Conservation (phyloP, 2,797 vertebrate genomes). For the Chaetophractus vellerosus region DNA sequence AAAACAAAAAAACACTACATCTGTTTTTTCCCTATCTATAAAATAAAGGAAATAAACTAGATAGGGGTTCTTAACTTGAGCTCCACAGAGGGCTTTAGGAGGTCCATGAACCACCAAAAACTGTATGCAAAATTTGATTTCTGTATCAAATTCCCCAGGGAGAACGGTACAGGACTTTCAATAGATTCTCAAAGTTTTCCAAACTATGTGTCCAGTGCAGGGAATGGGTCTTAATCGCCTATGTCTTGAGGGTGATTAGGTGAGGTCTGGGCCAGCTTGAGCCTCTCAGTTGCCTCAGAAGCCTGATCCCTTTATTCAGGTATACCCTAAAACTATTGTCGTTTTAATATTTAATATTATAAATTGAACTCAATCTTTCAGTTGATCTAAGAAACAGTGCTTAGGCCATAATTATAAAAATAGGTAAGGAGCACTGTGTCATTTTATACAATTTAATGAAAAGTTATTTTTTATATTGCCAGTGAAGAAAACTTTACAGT, state of each 20-base stretch:
- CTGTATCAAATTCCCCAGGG: neutral
- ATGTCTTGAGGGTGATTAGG: no score
- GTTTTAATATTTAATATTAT: neutral
- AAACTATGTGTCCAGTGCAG: fast-evolving
- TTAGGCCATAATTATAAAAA: neutral
- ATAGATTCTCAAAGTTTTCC: neutral
- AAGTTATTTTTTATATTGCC: neutral
- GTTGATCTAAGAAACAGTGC: neutral
- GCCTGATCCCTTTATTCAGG: neutral
- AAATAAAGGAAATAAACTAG: neutral
- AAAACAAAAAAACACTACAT: neutral
- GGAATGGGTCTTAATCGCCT: neutral
- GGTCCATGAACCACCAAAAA: neutral
- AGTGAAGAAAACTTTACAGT: neutral
- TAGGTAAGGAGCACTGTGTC: neutral
- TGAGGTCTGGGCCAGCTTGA: neutral
- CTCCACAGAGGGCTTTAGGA: neutral
- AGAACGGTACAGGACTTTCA: neutral
- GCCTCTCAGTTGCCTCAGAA: neutral
- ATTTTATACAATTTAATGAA: neutral
- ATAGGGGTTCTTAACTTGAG: fast-evolving
- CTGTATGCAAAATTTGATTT: fast-evolving
- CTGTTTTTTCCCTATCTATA: fast-evolving
- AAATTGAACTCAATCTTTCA: neutral
- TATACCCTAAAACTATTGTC: fast-evolving